Conservation (phyloP, 2,113 vertebrate species). For the Entelurus aequoreus region DNA sequence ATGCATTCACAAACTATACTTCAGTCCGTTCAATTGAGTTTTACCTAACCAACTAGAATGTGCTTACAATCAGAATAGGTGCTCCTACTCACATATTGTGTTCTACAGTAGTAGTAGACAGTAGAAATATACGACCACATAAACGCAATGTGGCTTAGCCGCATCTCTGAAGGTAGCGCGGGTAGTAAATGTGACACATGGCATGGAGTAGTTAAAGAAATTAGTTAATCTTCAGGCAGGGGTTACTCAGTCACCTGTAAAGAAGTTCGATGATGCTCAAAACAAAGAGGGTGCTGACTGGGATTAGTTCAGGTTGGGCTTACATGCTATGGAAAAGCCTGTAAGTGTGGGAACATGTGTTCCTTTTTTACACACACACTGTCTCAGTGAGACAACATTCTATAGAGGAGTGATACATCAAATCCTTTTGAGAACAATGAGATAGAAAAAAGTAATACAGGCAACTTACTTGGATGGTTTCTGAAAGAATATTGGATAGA, state of each 20-base stretch:
- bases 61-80: too few relatives aligned
- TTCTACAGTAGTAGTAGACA: background rate
- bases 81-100: too few relatives aligned
- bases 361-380: background rate
- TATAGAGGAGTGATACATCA: too few relatives aligned
- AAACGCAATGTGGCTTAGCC: background rate
- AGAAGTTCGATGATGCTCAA: constrained; percentile 40
- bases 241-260: constrained; percentile 63
- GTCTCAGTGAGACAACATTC: too few relatives aligned
- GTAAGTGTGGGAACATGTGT: constrained; percentile 5
- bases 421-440: too few relatives aligned
- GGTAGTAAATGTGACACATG: constrained; percentile 52
- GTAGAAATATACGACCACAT: constrained; percentile 2
- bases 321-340: constrained; percentile 27
- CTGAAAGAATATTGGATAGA: too few relatives aligned
- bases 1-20: too few relatives aligned
- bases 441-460: too few relatives aligned
- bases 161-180: constrained; percentile 29
- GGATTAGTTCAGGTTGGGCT: constrained; percentile 60
- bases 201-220: constrained; percentile 73
- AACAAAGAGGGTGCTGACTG: constrained; percentile 38
- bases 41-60: too few relatives aligned
- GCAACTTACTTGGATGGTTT: too few relatives aligned
- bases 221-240: constrained; percentile 69
- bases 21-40: too few relatives aligned